Evolutionary conservation across 2,797 vertebrate genomes (phyloP), one percentile per base, ranked within the genome.

Genomic region (Botia kubotai): DNA sequence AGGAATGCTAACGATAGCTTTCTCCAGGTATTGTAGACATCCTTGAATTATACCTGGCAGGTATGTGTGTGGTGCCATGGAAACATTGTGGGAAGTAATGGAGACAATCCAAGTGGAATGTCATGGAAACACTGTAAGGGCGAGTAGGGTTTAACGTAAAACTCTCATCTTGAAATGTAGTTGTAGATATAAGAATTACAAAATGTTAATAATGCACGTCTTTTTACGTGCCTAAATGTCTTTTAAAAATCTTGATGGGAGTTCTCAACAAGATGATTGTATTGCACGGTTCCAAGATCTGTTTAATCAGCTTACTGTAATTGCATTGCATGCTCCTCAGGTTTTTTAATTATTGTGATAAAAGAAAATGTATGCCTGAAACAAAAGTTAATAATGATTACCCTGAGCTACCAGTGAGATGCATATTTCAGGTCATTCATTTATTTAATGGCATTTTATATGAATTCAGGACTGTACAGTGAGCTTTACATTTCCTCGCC

Each of bases 11-110:
- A 26, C 5, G 5, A 3, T 63, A 33, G 23, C 60, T 33, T 29
- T 63, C 60, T 33, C 5, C 60, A 63, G 10, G 60, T 65, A 46
- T 52, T n/a, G 46, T 72, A 72, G 23, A 66, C 10, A 11, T 26
- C 53, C n/a, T 60, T 66, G 19, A 72, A 72, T 12, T 33, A 16
- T n/a, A 66, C 17, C 77, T 53, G 69, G 67, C 57, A 79, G 57
- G 46, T 39, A 39, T 65, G 39, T 72, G 19, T 53, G 29, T 72
- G 69, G 58, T 79, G 60, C 77, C 77, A 72, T 79, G 69, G 69
- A 79, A 79, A 79, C 77, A 79, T 72, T 55, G 77, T 72, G 69
- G 76, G 69, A 72, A 19, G 60, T 72, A 62, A 79, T 72, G 69
- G 76, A 79, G 69, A 72, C 19, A 72, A 55, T 79, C 68, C 68